phyloP scores from a whole-genome alignment of 2,113 vertebrate species.

The Sialia sialis region DNA sequence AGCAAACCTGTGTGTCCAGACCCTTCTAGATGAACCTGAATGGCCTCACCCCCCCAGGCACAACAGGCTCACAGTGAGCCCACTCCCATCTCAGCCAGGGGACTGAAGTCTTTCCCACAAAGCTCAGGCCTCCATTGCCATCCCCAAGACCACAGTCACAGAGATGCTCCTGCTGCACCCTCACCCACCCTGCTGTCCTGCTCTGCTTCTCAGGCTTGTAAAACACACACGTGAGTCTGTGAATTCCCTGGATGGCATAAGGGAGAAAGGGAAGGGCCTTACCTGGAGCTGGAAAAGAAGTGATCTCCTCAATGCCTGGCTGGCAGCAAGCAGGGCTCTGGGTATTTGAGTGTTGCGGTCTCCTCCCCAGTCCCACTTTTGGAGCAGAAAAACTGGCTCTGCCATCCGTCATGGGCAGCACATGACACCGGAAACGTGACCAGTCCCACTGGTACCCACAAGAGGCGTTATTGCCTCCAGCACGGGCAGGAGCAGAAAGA shows the following conservation, averaged over 20 bases:
- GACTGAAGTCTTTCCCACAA: neutral
- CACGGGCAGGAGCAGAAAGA: neutral
- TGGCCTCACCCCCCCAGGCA: neutral
- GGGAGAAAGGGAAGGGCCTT: neutral
- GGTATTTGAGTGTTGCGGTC: neutral
- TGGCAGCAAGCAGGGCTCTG: neutral
- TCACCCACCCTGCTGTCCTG: neutral
- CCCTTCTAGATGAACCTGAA: neutral
- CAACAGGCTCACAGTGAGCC: neutral
- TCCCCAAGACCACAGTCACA: neutral
- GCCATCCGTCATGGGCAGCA: neutral
- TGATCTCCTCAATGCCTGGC: neutral
- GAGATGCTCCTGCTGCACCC: neutral
- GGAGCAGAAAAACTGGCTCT: conserved; percentile 45
- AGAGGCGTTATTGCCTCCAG: neutral
- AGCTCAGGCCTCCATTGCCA: neutral
- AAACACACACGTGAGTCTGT: fast-evolving
- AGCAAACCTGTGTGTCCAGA: neutral
- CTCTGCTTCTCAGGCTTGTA: neutral
- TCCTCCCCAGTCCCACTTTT: conserved; percentile 21
- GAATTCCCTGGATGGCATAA: neutral
- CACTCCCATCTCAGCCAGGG: neutral
- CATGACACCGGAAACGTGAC: neutral
- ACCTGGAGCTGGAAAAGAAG: neutral
- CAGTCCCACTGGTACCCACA: neutral